These are phyloP conservation scores for Chrysocyon brachyurus DNA, from an alignment of 2,797 vertebrate genomes.

Conservation along the genomic window DNA sequence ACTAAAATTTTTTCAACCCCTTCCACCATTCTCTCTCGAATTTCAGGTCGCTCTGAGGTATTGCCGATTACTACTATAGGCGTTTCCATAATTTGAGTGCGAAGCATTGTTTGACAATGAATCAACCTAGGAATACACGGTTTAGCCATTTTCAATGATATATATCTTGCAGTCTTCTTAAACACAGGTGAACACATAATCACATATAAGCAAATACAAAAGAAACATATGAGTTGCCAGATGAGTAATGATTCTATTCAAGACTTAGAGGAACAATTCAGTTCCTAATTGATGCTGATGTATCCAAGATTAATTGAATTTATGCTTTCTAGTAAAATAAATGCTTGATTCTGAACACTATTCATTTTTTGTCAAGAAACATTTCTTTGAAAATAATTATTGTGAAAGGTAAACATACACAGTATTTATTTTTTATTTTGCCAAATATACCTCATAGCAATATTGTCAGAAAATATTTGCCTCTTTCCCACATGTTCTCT, in stretches of 20 bases:
- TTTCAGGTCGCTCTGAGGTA: background rate
- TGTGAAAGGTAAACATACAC: background rate
- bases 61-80: background rate
- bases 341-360: background rate
- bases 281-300: background rate
- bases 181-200: background rate
- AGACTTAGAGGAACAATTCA: background rate
- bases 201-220: background rate
- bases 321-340: background rate
- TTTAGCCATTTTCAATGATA: background rate
- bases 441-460: background rate
- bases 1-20: background rate
- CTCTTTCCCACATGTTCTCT: background rate
- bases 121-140: background rate
- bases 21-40: background rate
- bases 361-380: constrained; percentile 28
- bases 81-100: background rate
- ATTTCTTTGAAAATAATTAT: background rate
- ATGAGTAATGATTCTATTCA: background rate
- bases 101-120: background rate
- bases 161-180: background rate
- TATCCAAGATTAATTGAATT: background rate
- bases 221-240: background rate
- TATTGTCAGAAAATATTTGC: background rate
- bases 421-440: constrained; percentile 9